phyloP scores from a whole-genome alignment of 2,113 vertebrate genomes.

The Hippocampus barbouri region DNA sequence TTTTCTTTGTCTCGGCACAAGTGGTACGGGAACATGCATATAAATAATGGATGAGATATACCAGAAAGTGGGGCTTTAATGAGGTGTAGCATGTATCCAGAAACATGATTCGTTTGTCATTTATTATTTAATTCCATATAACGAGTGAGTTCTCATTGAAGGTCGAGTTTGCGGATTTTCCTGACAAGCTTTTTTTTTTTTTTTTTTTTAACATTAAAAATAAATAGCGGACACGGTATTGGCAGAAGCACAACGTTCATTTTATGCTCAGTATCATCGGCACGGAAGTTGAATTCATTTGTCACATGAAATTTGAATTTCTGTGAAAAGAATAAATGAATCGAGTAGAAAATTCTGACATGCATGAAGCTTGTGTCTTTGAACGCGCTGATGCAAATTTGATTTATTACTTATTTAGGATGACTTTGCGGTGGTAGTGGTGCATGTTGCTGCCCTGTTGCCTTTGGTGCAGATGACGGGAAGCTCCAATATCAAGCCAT shows the following conservation, averaged over 20 bases:
- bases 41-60: slow-evolving; percentile 3
- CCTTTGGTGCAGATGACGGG: no score
- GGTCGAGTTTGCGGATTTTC: not conserved
- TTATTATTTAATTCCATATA: slow-evolving; percentile 2
- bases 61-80: not conserved
- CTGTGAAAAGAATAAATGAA: not conserved
- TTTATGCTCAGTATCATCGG: not conserved
- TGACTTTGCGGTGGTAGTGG: no score
- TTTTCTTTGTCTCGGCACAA: not conserved
- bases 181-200: not conserved
- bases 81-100: not conserved
- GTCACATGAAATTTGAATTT: not conserved
- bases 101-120: not conserved
- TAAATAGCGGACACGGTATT: not conserved
- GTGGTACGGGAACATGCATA: slow-evolving; percentile 7
- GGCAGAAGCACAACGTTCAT: not conserved
- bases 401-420: no score
- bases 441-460: no score
- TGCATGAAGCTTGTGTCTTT: not conserved
- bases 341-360: no score
- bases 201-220: not conserved
- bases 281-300: not conserved
- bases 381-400: no score
- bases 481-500: no score
- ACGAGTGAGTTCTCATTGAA: not conserved